Base-by-base conservation (phyloP, 2,888 invertebrate species). In the Vannuccia rotundouncinata region DNA sequence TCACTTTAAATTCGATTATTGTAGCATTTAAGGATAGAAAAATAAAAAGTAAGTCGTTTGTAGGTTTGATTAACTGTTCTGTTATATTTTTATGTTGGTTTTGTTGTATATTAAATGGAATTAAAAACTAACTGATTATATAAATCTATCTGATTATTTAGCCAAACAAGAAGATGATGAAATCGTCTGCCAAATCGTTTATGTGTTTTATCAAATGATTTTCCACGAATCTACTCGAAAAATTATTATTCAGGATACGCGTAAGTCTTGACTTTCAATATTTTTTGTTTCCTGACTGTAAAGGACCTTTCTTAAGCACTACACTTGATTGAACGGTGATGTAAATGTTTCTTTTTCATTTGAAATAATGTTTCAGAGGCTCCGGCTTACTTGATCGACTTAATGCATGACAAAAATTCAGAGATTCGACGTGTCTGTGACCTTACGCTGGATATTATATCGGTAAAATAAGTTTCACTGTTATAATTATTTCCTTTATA, bases 151-250 rank as follows among this genome's bases (percentile, higher is more conserved):
- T 75, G 79, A 80, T 76, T 81, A 85, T 85, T 66, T 86, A 90
- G 93, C 92, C 82, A 93, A 95, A 85, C 97, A 97, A 90, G 96
- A 96, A 85, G 97, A 98, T 89, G 97, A 97, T 89, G 97, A 98
- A 89, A 93, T 98, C 87, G 96, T 98, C 82, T 90, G 97, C 85
- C 98, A 99, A 90, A 95, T 98, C 81, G 93, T 95, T 82, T 97
- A 93, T 89, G 93, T 96, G 80, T 97, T 98, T 89, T 93, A 95
- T 84, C 94, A 87, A 84, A 85, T 88, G 86, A 87, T 88, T 59
- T 88, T 87, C 83, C 88, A 88, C 75, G 85, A 87, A 81, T 86
- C 86, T 0, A 88, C 87, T 1, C 80, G 87, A 73, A 92, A 93
- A 83, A 92, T 93, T 86, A 92, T 97, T 86, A 93, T 95, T 84